Conservation (phyloP, 2,888 invertebrate genomes). For the Pediacus dermestoides region DNA sequence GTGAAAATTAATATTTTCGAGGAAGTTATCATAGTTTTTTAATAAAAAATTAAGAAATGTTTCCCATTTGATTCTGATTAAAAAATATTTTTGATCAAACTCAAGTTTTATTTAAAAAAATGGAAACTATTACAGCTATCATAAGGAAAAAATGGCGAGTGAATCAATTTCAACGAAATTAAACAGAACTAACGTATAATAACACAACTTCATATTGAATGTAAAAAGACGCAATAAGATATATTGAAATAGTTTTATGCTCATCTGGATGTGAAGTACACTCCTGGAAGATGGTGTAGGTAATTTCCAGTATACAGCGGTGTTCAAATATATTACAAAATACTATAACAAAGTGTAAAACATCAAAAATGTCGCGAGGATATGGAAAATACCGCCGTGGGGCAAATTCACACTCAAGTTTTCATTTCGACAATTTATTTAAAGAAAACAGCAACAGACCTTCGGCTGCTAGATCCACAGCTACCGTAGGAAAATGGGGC, state of each 20-base stretch:
- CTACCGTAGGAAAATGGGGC: conserved; percentile 91
- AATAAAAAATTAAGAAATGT: conserved; percentile 10
- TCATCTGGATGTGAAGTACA: too few species aligned
- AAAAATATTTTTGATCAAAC: conserved; percentile 10
- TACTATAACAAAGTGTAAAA: too few species aligned
- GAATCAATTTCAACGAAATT: conserved; percentile 12
- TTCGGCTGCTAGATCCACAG: conserved; percentile 83
- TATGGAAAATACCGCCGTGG: conserved; percentile 51
- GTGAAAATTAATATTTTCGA: conserved; percentile 26
- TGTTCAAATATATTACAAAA: too few species aligned
- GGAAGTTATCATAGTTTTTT: conserved; percentile 10
- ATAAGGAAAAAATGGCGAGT: conserved; percentile 2
- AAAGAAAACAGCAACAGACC: conserved; percentile 83
- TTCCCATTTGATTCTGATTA: not conserved
- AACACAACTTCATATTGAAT: too few species aligned
- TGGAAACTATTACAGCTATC: conserved; percentile 7
- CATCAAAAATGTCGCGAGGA: conserved; percentile 50
- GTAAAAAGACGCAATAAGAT: too few species aligned
- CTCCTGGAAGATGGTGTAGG: too few species aligned
- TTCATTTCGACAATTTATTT: conserved; percentile 63
- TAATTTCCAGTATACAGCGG: too few species aligned
- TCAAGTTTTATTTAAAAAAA: conserved; percentile 16
- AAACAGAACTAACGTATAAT: too few species aligned
- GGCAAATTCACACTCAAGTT: conserved; percentile 52
- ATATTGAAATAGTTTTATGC: too few species aligned